phyloP scores from a whole-genome alignment of 2,113 vertebrate species.

The Prietella phreatophila region DNA sequence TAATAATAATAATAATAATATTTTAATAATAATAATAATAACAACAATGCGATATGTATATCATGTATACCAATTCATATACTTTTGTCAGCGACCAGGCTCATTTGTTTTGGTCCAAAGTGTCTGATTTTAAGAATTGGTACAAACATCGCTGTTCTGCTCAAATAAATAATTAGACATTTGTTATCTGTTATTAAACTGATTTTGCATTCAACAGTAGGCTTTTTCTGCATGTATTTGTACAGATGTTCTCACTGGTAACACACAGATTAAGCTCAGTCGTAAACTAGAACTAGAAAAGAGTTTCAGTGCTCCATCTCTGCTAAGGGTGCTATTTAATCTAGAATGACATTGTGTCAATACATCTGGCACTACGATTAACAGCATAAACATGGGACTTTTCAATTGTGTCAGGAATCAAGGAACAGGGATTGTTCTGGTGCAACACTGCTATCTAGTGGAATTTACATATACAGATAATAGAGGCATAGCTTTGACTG shows the following conservation, averaged over 20 bases:
- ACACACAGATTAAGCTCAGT: background rate
- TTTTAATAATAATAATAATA: background rate
- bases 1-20: too few species aligned
- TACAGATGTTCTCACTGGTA: background rate
- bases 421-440: background rate
- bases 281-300: too few species aligned
- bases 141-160: background rate
- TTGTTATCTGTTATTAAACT: background rate
- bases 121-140: background rate
- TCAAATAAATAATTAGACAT: background rate
- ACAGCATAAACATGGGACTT: background rate
- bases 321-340: background rate
- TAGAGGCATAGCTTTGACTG: background rate
- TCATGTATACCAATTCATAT: background rate
- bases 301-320: background rate
- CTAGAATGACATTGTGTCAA: background rate
- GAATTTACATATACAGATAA: background rate
- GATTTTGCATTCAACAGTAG: background rate
- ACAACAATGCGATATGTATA: background rate
- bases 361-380: background rate
- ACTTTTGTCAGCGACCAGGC: background rate
- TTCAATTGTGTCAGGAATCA: background rate
- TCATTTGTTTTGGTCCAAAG: background rate
- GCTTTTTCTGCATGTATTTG: background rate
- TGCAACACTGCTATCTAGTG: constrained; percentile 30